A percentile compares a stretch with the other conserved stretches of the same genome.
Evolutionary conservation across 2,113 vertebrate species (phyloP).

Genomic region (Cyprinodon brontotheroides): DNA sequence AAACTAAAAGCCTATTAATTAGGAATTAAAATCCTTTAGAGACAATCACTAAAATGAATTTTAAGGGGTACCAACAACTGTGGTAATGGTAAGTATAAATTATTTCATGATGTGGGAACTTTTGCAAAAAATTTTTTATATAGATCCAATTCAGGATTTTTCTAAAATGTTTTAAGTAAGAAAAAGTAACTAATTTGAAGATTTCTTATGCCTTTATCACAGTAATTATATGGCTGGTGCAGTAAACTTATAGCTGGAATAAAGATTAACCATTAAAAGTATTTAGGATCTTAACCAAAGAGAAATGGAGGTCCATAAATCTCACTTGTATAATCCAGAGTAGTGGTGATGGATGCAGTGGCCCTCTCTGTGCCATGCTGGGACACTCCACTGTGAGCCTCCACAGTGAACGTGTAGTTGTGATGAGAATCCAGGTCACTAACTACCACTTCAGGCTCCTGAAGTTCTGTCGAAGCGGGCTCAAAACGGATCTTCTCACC

Average conservation of each 20-base stretch:
- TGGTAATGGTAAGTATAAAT: too few relatives aligned
- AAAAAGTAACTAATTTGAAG: neutral
- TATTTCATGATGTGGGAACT: too few relatives aligned
- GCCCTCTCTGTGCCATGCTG: constrained; percentile 74
- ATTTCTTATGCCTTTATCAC: neutral
- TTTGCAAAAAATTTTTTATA: too few relatives aligned
- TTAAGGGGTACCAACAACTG: too few relatives aligned
- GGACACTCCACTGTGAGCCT: constrained; percentile 89
- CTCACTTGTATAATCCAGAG: constrained; percentile 90
- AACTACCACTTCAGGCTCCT: constrained; percentile 71
- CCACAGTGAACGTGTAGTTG: constrained; percentile 93
- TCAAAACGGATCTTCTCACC: constrained; percentile 84
- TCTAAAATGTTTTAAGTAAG: neutral
- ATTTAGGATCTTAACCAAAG: constrained; percentile 2
- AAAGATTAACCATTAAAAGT: neutral
- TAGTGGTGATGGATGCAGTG: constrained; percentile 77
- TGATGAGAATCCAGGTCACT: constrained; percentile 89
- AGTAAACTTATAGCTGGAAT: neutral
- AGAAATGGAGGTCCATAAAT: neutral
- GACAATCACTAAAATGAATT: too few relatives aligned
- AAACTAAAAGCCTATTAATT: too few relatives aligned
- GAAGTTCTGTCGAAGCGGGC: constrained; percentile 56
- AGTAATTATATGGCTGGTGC: neutral
- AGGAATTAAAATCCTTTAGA: too few relatives aligned
- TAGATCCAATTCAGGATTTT: neutral